phyloP scores from a whole-genome alignment of 2,113 vertebrate genomes.

The Scophthalmus maximus region DNA sequence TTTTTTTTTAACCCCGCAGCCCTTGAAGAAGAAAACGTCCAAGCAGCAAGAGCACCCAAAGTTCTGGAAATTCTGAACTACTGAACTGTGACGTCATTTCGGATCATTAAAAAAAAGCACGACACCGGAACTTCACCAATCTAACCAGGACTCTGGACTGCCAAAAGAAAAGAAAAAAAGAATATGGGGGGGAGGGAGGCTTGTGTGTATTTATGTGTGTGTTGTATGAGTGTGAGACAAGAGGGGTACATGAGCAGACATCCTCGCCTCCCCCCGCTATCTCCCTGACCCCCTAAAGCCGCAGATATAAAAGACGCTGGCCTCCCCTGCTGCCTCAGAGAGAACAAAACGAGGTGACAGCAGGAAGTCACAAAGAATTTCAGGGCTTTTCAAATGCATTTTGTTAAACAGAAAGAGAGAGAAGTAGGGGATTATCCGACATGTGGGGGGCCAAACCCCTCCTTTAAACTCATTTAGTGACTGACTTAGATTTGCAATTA shows the following conservation, averaged over 20 bases:
- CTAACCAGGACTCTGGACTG: conserved; percentile 70
- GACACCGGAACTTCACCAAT: conserved; percentile 65
- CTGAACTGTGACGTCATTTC: conserved; percentile 77
- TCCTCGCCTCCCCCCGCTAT: conserved; percentile 47
- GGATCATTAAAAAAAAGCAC: conserved; percentile 66
- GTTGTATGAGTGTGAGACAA: conserved; percentile 64
- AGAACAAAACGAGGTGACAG: conserved; percentile 56
- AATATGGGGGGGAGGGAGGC: conserved; percentile 16
- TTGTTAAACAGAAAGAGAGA: conserved; percentile 9
- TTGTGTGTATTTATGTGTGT: conserved; percentile 58
- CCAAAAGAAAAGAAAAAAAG: conserved; percentile 54
- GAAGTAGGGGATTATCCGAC: conserved; percentile 26
- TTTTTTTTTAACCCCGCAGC: conserved; percentile 49
- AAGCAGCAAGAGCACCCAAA: conserved; percentile 67
- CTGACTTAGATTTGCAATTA: conserved; percentile 42
- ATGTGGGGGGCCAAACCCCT: background rate
- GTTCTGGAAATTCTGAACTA: conserved; percentile 83
- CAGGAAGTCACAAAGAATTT: conserved; percentile 62
- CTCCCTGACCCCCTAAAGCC: conserved; percentile 37
- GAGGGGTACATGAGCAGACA: conserved; percentile 48
- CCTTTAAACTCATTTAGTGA: conserved; percentile 18
- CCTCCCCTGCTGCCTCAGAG: conserved; percentile 15
- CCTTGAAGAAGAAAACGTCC: conserved; percentile 71
- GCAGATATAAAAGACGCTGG: conserved; percentile 37
- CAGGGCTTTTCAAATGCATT: conserved; percentile 58